phyloP scores from a whole-genome alignment of 2,113 vertebrate genomes.

The Labrus mixtus region DNA sequence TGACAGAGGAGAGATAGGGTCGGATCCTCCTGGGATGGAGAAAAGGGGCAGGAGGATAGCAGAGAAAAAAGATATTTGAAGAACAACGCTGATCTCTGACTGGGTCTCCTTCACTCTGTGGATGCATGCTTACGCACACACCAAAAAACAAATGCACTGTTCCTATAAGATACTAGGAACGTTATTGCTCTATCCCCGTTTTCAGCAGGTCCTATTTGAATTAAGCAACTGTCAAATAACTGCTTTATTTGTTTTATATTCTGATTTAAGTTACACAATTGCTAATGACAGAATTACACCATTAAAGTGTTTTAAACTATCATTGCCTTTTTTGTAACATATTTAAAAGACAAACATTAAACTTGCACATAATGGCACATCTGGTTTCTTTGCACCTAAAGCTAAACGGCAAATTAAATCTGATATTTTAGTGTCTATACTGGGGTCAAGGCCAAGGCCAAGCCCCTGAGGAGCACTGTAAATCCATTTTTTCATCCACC shows the following conservation, averaged over 20 bases:
- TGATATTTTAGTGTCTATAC: background rate
- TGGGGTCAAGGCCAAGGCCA: background rate
- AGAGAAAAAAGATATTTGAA: constrained; percentile 50
- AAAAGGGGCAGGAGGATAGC: constrained; percentile 21
- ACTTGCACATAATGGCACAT: background rate
- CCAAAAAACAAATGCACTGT: background rate
- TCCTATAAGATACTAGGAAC: background rate
- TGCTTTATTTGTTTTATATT: no score
- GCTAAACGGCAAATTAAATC: background rate
- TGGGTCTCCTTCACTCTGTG: background rate
- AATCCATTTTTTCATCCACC: constrained; percentile 13
- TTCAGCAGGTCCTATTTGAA: no score
- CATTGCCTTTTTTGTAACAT: background rate
- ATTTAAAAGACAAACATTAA: background rate
- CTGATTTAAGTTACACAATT: no score
- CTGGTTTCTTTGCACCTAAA: background rate
- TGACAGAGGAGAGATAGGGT: constrained; percentile 59
- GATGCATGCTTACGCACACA: background rate
- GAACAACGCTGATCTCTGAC: constrained; percentile 46
- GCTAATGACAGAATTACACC: no score
- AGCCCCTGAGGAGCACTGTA: constrained; percentile 8
- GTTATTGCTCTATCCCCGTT: background rate
- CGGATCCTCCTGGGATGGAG: constrained; percentile 30
- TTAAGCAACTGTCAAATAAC: no score
- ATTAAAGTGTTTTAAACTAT: no score